These are phyloP conservation scores for Acrocephalus scirpaceus DNA, from an alignment of 2,797 vertebrate species.

Conservation along the genomic window DNA sequence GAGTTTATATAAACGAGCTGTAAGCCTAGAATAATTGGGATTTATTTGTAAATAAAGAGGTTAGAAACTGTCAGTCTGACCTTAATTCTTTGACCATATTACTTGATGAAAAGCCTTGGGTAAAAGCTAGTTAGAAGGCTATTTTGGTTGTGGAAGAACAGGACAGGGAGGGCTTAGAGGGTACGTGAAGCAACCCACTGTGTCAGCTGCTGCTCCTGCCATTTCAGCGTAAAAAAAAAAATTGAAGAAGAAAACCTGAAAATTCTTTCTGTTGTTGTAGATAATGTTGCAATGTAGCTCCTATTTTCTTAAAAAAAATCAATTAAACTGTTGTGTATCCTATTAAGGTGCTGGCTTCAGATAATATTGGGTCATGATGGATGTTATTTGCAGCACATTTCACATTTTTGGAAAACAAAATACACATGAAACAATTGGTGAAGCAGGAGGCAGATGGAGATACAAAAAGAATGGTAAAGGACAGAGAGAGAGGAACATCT, in stretches of 20 bases:
- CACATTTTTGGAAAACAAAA: background rate
- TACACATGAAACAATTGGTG: background rate
- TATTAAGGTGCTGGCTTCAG: background rate
- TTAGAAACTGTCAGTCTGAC: background rate
- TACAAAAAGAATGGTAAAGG: background rate
- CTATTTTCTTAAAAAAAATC: background rate
- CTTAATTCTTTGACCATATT: background rate
- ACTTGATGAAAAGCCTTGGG: background rate
- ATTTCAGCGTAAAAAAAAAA: background rate
- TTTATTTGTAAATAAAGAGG: background rate
- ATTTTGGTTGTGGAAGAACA: background rate
- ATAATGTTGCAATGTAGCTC: background rate
- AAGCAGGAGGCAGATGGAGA: background rate
- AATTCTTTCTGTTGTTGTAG: background rate
- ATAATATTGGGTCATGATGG: background rate
- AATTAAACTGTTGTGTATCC: background rate
- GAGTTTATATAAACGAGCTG: background rate
- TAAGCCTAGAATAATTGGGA: background rate
- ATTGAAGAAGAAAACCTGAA: background rate
- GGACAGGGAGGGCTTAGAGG: background rate
- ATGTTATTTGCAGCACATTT: background rate
- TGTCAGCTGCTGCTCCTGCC: background rate
- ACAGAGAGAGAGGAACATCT: background rate
- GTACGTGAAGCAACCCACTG: background rate
- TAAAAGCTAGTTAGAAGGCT: background rate